These are phyloP conservation scores for Drosophila nr. medialis DNA, from an alignment of 2,888 invertebrate species.

Conservation along the genomic window DNA sequence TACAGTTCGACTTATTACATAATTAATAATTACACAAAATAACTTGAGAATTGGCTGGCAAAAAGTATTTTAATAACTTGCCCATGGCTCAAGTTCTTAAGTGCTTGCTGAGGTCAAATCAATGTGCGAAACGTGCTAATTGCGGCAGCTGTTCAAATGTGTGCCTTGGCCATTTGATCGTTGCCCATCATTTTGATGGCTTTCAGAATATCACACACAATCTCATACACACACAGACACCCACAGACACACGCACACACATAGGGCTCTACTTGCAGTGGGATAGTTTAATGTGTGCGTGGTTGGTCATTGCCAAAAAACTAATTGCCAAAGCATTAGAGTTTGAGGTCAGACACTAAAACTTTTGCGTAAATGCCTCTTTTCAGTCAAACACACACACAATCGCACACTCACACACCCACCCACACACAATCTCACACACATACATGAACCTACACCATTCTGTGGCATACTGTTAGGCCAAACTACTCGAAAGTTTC, in stretches of 20 bases:
- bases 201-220: slow-evolving; percentile 37
- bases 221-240: slow-evolving; percentile 1
- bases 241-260: neutral
- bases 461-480: slow-evolving; percentile 63
- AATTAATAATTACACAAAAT: slow-evolving; percentile 67
- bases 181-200: slow-evolving; percentile 76
- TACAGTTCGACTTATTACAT: slow-evolving; percentile 58
- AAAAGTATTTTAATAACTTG: slow-evolving; percentile 71
- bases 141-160: slow-evolving; percentile 80
- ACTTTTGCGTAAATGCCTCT: slow-evolving; percentile 71
- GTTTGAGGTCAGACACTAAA: slow-evolving; percentile 50
- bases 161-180: slow-evolving; percentile 73
- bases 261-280: slow-evolving; percentile 13
- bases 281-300: slow-evolving; percentile 47
- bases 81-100: slow-evolving; percentile 26
- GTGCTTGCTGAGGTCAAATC: slow-evolving; percentile 55
- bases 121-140: slow-evolving; percentile 80
- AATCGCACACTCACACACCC: slow-evolving; percentile 8
- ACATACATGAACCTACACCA: slow-evolving; percentile 4
- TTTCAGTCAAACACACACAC: slow-evolving; percentile 28
- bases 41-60: slow-evolving; percentile 14
- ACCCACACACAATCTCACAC: neutral
- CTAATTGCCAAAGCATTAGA: slow-evolving; percentile 67
- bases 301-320: slow-evolving; percentile 63
- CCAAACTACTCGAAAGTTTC: slow-evolving; percentile 60